These are phyloP conservation scores for Selenia dentaria DNA, from an alignment of 2,888 invertebrate genomes.

Conservation along the genomic window DNA sequence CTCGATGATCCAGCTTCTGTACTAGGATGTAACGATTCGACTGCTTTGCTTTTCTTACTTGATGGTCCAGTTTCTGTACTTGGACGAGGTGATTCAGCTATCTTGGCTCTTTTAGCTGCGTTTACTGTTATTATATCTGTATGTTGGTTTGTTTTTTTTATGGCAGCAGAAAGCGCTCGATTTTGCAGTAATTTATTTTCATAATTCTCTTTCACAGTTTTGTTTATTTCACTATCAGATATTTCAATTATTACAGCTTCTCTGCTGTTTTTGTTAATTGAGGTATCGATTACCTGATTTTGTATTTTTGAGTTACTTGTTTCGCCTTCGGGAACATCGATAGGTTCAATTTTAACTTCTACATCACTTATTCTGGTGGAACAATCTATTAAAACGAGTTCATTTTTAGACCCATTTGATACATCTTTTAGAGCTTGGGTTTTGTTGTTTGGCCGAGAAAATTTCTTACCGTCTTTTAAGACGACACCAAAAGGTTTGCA, in stretches of 20 bases:
- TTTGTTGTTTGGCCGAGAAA: not conserved
- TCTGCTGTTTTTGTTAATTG: no score
- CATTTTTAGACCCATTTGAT: no score
- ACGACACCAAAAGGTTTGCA: constrained; percentile 23
- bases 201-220: no score
- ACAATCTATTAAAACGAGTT: not conserved
- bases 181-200: no score
- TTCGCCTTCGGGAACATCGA: not conserved
- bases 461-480: constrained; percentile 14
- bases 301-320: no score
- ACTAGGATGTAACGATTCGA: no score
- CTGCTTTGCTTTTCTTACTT: not conserved
- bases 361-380: not conserved
- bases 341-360: constrained; percentile 1
- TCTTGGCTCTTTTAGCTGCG: not conserved
- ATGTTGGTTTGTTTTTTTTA: no score
- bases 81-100: not conserved
- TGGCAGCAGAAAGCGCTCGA: no score
- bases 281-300: no score
- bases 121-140: not conserved
- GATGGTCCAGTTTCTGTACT: not conserved
- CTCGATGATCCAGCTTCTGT: no score
- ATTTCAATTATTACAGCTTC: not conserved
- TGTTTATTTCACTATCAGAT: not conserved
- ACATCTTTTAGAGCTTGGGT: not conserved